A percentile compares a stretch with the other conserved stretches of the same genome.
Evolutionary conservation across 2,888 invertebrate genomes (phyloP).

Genomic region (Eurois occulta): DNA sequence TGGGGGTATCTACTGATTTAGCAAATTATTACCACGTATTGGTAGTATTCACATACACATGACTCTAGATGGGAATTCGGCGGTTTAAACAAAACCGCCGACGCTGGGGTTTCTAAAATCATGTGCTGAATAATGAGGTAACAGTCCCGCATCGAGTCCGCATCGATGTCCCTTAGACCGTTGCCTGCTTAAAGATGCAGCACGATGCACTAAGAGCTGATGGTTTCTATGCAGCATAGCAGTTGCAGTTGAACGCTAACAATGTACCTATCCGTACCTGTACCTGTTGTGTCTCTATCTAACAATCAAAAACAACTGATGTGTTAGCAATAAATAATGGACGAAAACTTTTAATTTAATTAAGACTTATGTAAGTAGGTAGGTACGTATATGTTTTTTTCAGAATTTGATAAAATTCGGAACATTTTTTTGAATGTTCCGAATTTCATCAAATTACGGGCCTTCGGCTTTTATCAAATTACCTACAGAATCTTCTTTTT

Average conservation of each 20-base stretch:
- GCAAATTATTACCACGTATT: neutral
- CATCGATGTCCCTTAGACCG: neutral
- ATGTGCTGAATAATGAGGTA: neutral
- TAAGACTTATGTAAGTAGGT: neutral
- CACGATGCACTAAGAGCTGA: neutral
- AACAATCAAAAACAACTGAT: neutral
- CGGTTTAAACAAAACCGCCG: neutral
- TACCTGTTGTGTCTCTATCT: too few relatives aligned
- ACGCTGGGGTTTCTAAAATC: neutral
- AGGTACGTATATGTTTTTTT: neutral
- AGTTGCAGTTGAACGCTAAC: neutral
- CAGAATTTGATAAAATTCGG: neutral
- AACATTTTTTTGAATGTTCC: too few relatives aligned
- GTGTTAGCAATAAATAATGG: too few relatives aligned
- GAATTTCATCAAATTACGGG: too few relatives aligned
- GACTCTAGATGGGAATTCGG: neutral
- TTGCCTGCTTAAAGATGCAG: neutral
- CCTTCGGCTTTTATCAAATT: too few relatives aligned
- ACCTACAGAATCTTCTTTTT: neutral
- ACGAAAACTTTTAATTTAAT: neutral
- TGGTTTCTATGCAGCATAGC: neutral
- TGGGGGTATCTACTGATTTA: neutral
- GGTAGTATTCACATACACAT: neutral
- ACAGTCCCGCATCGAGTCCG: neutral
- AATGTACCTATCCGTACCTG: too few relatives aligned